A percentile compares a stretch with the other conserved stretches of the same genome.
These are phyloP conservation scores for Hystrix brachyura DNA, from an alignment of 2,113 vertebrate genomes.

Conservation along the genomic window DNA sequence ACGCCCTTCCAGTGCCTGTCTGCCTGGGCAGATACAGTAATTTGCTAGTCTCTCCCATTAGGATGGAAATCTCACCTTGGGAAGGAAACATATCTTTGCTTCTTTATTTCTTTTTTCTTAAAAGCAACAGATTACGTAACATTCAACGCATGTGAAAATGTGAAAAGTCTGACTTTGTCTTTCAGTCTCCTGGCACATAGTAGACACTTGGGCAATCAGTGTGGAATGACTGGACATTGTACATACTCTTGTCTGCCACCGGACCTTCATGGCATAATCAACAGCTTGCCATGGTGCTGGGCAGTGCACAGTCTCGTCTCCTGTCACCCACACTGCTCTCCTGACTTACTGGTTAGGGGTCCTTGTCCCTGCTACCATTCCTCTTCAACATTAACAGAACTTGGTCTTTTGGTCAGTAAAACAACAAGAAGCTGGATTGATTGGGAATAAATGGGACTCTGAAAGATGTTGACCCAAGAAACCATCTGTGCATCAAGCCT, in stretches of 20 bases:
- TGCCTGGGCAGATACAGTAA: background rate
- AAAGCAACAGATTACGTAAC: background rate
- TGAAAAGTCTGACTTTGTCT: background rate
- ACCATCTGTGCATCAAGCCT: background rate
- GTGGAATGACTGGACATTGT: fast-evolving
- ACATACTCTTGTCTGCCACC: fast-evolving
- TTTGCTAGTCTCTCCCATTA: background rate
- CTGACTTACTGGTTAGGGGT: background rate
- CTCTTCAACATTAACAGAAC: background rate
- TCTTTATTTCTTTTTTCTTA: background rate
- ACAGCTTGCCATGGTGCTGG: fast-evolving
- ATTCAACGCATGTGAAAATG: background rate
- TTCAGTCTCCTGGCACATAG: background rate
- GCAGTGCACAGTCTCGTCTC: background rate
- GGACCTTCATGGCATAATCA: fast-evolving
- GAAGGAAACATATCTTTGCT: background rate
- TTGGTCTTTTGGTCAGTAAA: background rate
- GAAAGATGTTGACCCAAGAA: slow-evolving; percentile 27
- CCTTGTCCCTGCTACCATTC: background rate
- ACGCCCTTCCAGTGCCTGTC: background rate
- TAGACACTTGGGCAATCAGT: background rate
- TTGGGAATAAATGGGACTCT: background rate
- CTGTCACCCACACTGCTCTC: background rate
- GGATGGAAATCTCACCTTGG: background rate
- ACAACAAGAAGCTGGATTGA: background rate